Percentiles rank a stretch among this genome's conserved stretches.
Conservation (phyloP, 2,113 vertebrate genomes). For the Otocyon megalotis region DNA sequence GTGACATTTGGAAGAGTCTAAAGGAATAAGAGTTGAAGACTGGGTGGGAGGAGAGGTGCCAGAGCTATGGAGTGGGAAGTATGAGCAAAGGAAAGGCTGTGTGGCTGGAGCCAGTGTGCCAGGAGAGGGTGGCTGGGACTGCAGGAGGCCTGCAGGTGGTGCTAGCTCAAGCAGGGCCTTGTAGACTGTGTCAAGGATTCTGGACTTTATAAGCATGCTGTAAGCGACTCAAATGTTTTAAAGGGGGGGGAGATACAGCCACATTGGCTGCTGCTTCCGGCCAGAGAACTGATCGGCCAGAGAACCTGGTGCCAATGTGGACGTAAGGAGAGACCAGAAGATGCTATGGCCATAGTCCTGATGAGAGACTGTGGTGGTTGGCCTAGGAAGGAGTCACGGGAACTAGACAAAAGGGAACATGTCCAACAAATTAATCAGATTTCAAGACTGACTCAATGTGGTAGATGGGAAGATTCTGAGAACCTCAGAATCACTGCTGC, state of each 20-base stretch:
- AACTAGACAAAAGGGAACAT: neutral
- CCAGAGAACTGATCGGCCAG: neutral
- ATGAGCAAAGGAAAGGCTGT: fast-evolving
- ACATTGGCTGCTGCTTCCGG: neutral
- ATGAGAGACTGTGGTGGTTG: neutral
- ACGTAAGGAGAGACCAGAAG: fast-evolving
- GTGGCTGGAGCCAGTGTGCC: too few relatives aligned
- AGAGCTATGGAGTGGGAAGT: neutral
- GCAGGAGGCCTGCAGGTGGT: neutral
- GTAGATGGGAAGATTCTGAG: neutral
- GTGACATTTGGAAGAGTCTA: neutral
- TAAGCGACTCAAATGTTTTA: neutral
- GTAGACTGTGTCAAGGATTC: neutral
- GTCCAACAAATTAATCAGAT: neutral
- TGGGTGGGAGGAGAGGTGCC: fast-evolving
- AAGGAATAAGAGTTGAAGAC: too few relatives aligned
- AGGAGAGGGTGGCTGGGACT: too few relatives aligned
- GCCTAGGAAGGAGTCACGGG: neutral
- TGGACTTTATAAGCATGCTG: neutral
- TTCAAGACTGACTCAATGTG: neutral
- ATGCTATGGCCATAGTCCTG: neutral
- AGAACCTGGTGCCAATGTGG: neutral
- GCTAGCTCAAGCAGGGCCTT: neutral
- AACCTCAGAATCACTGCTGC: neutral
- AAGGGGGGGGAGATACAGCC: neutral